Evolutionary conservation across 2,797 vertebrate species (phyloP).

Genomic region (Phrynocephalus forsythii): DNA sequence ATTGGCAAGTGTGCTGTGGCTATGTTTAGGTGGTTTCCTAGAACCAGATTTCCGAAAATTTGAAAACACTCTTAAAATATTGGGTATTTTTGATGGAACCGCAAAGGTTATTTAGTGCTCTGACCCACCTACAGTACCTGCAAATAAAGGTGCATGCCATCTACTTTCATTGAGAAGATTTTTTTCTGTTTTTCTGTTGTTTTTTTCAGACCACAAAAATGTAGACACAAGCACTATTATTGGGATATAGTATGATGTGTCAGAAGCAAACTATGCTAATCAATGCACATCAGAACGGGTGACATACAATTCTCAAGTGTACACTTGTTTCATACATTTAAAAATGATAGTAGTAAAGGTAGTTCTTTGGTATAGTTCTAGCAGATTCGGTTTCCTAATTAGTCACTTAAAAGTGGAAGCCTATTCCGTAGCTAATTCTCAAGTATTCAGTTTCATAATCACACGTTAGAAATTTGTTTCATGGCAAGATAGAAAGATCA

Average conservation of each 20-base stretch:
- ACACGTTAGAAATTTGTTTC: background rate
- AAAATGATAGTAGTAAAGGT: background rate
- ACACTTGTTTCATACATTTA: background rate
- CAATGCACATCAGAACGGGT: background rate
- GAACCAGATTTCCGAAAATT: background rate
- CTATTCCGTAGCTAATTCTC: background rate
- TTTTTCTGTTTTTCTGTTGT: too few species aligned
- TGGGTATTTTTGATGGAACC: background rate
- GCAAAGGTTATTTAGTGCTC: background rate
- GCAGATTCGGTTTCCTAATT: background rate
- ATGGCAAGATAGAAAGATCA: background rate
- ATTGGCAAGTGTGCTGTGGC: background rate
- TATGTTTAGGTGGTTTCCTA: constrained; percentile 23
- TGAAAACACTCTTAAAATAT: constrained; percentile 13
- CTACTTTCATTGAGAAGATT: background rate
- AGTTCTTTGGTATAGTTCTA: background rate
- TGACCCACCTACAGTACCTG: background rate
- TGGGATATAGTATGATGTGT: background rate
- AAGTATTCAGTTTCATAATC: background rate
- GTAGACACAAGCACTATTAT: background rate
- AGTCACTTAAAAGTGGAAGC: background rate
- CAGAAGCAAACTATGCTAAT: background rate
- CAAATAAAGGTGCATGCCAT: background rate
- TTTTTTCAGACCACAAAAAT: background rate
- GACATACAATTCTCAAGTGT: background rate